Percentiles rank a stretch among this genome's conserved stretches.
phyloP scores from a whole-genome alignment of 2,888 invertebrate genomes.

The Caenorhabditis sp. region DNA sequence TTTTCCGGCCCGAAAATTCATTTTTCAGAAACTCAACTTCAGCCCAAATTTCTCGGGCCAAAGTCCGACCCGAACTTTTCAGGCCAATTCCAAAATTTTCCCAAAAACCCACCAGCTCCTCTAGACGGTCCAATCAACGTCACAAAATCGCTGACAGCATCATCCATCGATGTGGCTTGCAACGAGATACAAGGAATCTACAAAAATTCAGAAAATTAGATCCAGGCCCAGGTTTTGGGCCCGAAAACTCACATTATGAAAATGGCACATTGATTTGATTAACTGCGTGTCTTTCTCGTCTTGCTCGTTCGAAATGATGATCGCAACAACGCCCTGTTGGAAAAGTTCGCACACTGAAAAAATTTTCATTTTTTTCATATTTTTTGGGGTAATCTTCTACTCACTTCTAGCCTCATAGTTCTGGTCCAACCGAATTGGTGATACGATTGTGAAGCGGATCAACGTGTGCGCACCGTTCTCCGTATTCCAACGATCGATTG shows the following conservation, averaged over 20 bases:
- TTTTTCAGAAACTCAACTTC: too few relatives aligned
- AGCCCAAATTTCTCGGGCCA: too few relatives aligned
- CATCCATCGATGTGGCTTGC: slow-evolving; percentile 25
- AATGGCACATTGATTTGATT: slow-evolving; percentile 65
- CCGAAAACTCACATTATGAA: slow-evolving; percentile 42
- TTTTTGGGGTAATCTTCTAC: not conserved
- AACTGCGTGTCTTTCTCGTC: slow-evolving; percentile 50
- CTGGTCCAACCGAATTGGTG: slow-evolving; percentile 40
- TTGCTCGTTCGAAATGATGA: slow-evolving; percentile 55
- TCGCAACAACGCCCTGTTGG: slow-evolving; percentile 63
- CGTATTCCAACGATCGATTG: slow-evolving; percentile 64
- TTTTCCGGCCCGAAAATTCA: too few relatives aligned
- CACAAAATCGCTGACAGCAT: slow-evolving; percentile 43
- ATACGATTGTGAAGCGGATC: slow-evolving; percentile 50
- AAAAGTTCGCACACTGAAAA: slow-evolving; percentile 66
- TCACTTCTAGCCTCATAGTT: slow-evolving; percentile 53
- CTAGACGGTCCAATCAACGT: slow-evolving; percentile 46
- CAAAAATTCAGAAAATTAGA: slow-evolving; percentile 12
- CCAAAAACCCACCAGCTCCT: slow-evolving; percentile 17
- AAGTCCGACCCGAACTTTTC: too few relatives aligned
- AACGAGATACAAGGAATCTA: slow-evolving; percentile 43
- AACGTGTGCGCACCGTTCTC: slow-evolving; percentile 53
- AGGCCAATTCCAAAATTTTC: not conserved
- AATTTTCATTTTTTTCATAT: not conserved
- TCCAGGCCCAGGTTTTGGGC: too few relatives aligned